Percentiles rank a stretch among this genome's conserved stretches.
Evolutionary conservation across 2,888 invertebrate genomes (phyloP).

Genomic region (Eristalis arbustorum): DNA sequence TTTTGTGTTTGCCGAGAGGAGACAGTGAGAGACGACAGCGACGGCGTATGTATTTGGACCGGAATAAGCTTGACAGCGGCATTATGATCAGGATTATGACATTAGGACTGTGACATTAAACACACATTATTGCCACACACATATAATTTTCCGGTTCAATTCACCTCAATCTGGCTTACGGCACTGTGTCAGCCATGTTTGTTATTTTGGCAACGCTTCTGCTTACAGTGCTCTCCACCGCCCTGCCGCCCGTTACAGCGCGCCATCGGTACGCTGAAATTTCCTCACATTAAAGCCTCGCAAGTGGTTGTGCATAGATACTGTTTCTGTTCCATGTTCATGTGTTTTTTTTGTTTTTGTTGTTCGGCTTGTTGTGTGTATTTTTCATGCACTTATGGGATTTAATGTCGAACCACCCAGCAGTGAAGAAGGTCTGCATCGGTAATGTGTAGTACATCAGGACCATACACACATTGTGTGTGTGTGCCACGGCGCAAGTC

Average conservation of each 20-base stretch:
- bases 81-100: slow-evolving; percentile 68
- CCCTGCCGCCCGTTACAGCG: no score
- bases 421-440: background rate
- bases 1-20: background rate
- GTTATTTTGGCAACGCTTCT: background rate
- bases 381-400: slow-evolving; percentile 60
- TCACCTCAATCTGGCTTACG: slow-evolving; percentile 64
- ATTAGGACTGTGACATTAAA: slow-evolving; percentile 68
- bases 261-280: background rate
- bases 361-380: background rate
- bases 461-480: background rate
- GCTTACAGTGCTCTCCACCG: background rate
- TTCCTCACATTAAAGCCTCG: slow-evolving; percentile 53
- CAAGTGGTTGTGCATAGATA: background rate
- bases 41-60: slow-evolving; percentile 27
- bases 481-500: slow-evolving; percentile 44
- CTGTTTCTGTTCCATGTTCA: background rate
- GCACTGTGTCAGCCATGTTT: background rate
- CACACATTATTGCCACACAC: slow-evolving; percentile 68
- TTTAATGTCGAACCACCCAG: slow-evolving; percentile 41
- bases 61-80: slow-evolving; percentile 64
- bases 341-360: background rate
- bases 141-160: slow-evolving; percentile 67
- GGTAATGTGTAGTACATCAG: background rate
- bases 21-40: background rate